Evolutionary conservation across 2,888 invertebrate genomes (phyloP).

Genomic region (Dioctria linearis): DNA sequence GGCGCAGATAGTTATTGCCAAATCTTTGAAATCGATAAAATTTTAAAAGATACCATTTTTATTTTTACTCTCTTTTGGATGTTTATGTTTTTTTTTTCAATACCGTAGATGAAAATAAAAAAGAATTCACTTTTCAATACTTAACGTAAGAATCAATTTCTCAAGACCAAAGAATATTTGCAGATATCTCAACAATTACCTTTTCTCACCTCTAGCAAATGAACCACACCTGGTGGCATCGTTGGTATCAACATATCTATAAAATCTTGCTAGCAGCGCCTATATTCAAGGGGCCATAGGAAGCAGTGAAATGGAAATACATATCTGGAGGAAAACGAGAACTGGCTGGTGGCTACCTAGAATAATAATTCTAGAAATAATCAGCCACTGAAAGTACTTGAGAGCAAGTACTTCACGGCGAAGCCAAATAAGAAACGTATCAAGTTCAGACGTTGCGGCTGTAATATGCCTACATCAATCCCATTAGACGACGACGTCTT

Average conservation of each 20-base stretch:
- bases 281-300: not conserved
- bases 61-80: too few species aligned
- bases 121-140: too few species aligned
- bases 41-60: too few species aligned
- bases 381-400: conserved; percentile 48
- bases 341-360: not conserved
- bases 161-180: not conserved
- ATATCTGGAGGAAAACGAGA: conserved; percentile 22
- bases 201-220: conserved; percentile 35
- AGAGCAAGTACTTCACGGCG: conserved; percentile 38
- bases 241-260: not conserved
- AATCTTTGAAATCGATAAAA: too few species aligned
- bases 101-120: too few species aligned
- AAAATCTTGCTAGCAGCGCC: too few species aligned
- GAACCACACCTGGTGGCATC: conserved; percentile 26
- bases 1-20: too few species aligned
- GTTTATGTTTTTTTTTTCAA: too few species aligned
- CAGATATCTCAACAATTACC: conserved; percentile 24
- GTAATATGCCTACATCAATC: conserved; percentile 31
- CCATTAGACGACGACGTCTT: conserved; percentile 40
- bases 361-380: conserved; percentile 13
- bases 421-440: conserved; percentile 50
- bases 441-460: conserved; percentile 41
- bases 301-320: not conserved
- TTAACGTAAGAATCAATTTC: too few species aligned